Evolutionary conservation across 2,797 vertebrate species (phyloP), one percentile per base, ranked within the genome.

Genomic region (Labeo calbasu): DNA sequence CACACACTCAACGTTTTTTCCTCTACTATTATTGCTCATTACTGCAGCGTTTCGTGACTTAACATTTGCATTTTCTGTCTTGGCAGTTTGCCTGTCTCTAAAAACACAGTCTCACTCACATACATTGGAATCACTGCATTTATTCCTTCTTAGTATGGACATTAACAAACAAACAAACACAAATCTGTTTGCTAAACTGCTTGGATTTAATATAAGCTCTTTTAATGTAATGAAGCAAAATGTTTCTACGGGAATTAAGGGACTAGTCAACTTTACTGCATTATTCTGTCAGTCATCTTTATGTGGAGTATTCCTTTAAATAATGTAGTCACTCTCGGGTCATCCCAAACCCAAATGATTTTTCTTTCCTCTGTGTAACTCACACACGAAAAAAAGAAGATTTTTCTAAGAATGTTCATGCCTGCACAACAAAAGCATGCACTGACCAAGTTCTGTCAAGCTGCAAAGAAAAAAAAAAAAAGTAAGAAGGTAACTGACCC

Each of bases 11-110:
- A 65, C 17, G 11, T 59, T 48, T 5, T 40, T 28, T 48, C 43
- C 40, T 78, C 43, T 65, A 28, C 46, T 68, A 23, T 80, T 69
- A 68, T 69, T 69, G 28, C 32, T 69, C 65, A 55, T 55, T 68
- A 40, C 63, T 69, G 77, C 19, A 23, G 28, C 1, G 0, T 53
- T 79, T 79, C 11, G 12, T 79, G 63, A 79, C 48, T 68, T 57
- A 40, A 69, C 21, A 80, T 80, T 53, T 53, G 28, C 50, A 69
- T 69, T 69, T 79, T 69, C n/a, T 69, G 4, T 55, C 65, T 69
- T 79, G 21, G 21, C 9, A 1, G 28, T 23, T n/a, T 69, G 32
- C 28, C 78, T 68, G 32, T 15, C 61, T 23, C 12, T 78, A 55
- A 57, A 68, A 68, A 53, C 77, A 53, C 25, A 14, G 9, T 9